phyloP scores from a whole-genome alignment of 53 echinoderm and acorn worm species.

The Patiria pectinifera region DNA sequence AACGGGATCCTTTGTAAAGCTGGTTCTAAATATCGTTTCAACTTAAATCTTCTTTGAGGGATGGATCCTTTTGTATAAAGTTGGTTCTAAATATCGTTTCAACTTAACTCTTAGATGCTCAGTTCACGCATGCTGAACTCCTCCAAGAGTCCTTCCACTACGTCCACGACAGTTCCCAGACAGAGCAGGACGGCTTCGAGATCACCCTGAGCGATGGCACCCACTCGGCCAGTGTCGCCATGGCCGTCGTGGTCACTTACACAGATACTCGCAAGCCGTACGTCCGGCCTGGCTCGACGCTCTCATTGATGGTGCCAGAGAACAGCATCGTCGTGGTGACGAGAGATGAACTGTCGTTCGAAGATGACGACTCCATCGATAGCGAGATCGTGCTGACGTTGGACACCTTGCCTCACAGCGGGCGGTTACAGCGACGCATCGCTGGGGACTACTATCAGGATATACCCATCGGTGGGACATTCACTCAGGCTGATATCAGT shows the following conservation, averaged over 20 bases:
- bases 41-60: neutral
- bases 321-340: conserved; percentile 75
- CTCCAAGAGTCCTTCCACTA: conserved; percentile 79
- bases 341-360: conserved; percentile 78
- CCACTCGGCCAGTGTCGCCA: conserved; percentile 69
- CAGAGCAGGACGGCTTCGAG: conserved; percentile 81
- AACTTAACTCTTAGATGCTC: conserved; percentile 60
- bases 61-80: no score
- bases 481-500: conserved; percentile 86
- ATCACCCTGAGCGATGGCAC: conserved; percentile 82
- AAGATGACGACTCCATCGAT: conserved; percentile 82
- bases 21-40: neutral
- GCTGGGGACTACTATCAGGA: conserved; percentile 71
- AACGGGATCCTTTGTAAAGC: no score
- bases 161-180: conserved; percentile 79
- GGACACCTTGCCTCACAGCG: conserved; percentile 80
- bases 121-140: conserved; percentile 81
- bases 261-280: conserved; percentile 75
- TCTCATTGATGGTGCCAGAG: conserved; percentile 81
- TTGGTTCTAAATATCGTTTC: neutral
- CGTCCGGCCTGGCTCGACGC: conserved; percentile 70
- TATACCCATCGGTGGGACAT: conserved; percentile 65
- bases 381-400: conserved; percentile 78
- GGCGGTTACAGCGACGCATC: conserved; percentile 76
- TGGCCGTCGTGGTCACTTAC: conserved; percentile 69